A percentile compares a stretch with the other conserved stretches of the same genome.
phyloP scores from a whole-genome alignment of 2,113 vertebrate species.

The Psammodynastes pulverulentus region DNA sequence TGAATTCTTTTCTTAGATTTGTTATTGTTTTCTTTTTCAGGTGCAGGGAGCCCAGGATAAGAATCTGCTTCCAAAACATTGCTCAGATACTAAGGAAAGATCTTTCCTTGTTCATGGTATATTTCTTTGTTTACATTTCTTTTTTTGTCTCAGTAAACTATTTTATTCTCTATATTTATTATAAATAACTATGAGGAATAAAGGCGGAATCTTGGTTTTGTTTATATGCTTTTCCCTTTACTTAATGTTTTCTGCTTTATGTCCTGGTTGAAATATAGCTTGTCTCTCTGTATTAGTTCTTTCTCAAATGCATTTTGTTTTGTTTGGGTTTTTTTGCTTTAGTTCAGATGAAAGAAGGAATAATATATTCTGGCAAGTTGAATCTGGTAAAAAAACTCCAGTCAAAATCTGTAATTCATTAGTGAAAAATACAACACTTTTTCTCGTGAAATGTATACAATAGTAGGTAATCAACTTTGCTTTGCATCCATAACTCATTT shows the following conservation, averaged over 20 bases:
- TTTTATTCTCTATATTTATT: neutral
- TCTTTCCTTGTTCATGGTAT: constrained; percentile 78
- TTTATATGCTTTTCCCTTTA: neutral
- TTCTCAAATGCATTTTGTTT: neutral
- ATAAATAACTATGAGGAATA: neutral
- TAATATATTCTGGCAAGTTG: neutral
- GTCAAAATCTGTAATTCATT: neutral
- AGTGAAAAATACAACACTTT: neutral
- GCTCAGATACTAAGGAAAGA: constrained; percentile 64
- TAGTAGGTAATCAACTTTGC: neutral
- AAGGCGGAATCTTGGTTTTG: neutral
- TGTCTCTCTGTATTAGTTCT: neutral
- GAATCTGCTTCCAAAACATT: constrained; percentile 62
- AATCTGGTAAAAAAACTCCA: neutral
- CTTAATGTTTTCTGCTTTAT: neutral
- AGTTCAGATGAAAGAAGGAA: neutral
- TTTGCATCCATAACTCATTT: neutral
- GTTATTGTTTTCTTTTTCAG: constrained; percentile 61
- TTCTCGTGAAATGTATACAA: neutral
- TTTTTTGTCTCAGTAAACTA: neutral
- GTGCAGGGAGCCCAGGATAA: constrained; percentile 55
- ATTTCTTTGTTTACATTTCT: constrained; percentile 18
- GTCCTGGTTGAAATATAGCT: neutral
- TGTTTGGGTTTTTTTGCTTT: neutral
- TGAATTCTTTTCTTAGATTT: constrained; percentile 15